phyloP scores from a whole-genome alignment of 2,113 vertebrate genomes.

The Dermatemys mawii region DNA sequence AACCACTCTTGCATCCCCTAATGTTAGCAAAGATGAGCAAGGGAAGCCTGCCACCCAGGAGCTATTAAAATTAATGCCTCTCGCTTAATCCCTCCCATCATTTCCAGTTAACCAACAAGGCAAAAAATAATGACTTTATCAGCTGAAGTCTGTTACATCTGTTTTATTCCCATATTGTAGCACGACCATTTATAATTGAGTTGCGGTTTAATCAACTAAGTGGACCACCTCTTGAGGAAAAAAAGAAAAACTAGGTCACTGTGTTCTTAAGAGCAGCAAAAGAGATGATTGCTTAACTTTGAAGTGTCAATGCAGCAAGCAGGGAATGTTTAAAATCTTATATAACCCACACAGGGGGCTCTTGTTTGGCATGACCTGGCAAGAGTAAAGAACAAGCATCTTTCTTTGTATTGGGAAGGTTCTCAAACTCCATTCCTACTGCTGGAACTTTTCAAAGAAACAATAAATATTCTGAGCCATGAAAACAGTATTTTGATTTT shows the following conservation, averaged over 20 bases:
- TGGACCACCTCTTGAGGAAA: background rate
- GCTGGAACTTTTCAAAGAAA: background rate
- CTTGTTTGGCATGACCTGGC: background rate
- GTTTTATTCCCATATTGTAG: background rate
- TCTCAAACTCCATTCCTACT: background rate
- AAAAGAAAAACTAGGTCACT: background rate
- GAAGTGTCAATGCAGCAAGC: conserved; percentile 1
- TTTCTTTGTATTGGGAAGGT: background rate
- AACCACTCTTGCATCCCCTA: background rate
- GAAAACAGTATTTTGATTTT: background rate
- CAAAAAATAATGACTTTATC: background rate
- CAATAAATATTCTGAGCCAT: background rate
- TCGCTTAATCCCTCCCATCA: background rate
- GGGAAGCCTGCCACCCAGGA: background rate
- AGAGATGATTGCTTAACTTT: conserved; percentile 29
- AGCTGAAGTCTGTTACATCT: background rate
- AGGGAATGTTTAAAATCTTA: background rate
- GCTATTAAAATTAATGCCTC: background rate
- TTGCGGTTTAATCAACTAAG: conserved; percentile 31
- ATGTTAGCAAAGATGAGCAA: background rate
- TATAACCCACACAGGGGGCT: background rate
- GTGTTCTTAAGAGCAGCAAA: conserved; percentile 22
- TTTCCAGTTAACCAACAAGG: background rate
- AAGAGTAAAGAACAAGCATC: background rate
- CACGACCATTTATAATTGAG: conserved; percentile 16